Evolutionary conservation across 1,140 invertebrate genomes (phyloP).

Genomic region (Ruditapes philippinarum): DNA sequence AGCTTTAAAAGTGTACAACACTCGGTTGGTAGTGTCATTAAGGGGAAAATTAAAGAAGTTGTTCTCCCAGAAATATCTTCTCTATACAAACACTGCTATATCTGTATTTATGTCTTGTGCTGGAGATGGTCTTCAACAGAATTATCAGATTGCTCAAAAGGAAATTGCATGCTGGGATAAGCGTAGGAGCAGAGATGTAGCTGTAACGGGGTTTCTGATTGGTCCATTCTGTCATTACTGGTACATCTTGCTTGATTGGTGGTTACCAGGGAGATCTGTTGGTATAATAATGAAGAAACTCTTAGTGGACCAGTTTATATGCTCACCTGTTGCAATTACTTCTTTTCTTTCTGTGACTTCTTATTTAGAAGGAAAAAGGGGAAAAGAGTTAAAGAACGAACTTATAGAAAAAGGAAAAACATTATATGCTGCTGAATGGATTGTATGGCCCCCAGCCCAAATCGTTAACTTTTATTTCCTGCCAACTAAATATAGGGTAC

Average conservation of each 20-base stretch:
- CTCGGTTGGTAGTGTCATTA: not conserved
- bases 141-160: slow-evolving; percentile 91
- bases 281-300: slow-evolving; percentile 93
- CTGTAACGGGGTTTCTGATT: slow-evolving; percentile 90
- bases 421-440: slow-evolving; percentile 93
- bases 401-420: slow-evolving; percentile 92
- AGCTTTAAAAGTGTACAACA: not conserved
- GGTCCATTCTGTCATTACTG: slow-evolving; percentile 95
- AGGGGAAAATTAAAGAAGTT: not conserved
- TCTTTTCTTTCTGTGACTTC: slow-evolving; percentile 93
- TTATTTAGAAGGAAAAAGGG: slow-evolving; percentile 90
- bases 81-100: slow-evolving; percentile 95
- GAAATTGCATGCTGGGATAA: slow-evolving; percentile 89
- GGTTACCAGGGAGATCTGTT: slow-evolving; percentile 91
- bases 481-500: slow-evolving; percentile 93
- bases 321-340: slow-evolving; percentile 93
- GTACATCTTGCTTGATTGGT: slow-evolving; percentile 92
- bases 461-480: slow-evolving; percentile 96
- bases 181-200: slow-evolving; percentile 92
- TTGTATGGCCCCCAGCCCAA: slow-evolving; percentile 93
- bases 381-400: slow-evolving; percentile 88
- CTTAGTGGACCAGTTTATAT: slow-evolving; percentile 94
- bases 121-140: slow-evolving; percentile 95
- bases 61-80: slow-evolving; percentile 87
- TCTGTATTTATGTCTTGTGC: slow-evolving; percentile 92